Base-by-base conservation (phyloP, 64 coral and sea anemone genomes). In the Exaiptasia diaphana region DNA sequence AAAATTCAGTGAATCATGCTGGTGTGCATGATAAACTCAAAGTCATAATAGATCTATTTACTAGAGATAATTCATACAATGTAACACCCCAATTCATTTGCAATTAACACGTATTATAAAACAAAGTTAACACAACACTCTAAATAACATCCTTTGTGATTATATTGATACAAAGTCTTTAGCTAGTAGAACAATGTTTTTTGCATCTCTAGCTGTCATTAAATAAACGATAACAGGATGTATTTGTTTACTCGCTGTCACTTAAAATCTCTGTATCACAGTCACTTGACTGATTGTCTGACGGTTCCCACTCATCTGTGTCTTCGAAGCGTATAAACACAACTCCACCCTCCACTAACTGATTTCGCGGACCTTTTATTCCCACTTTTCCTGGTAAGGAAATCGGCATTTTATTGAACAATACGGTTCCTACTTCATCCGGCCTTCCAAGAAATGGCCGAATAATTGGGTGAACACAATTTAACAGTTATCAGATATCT, bases 171-270 rank as follows among this genome's bases (percentile, higher is more conserved):
- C 53, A 46, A 46, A 46, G 43, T 46, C 43, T 46, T 46, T 8
- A 46, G 15, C 43, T 46, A 46, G 43, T 46, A 46, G 5, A 46
- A 46, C 43, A 46, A 46, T 46, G 43, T 46, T 46, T 46, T 46
- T 46, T 46, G 15, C 43, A 46, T 46, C 15, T 46, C 43, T 46
- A 46, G 43, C 15, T 46, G 43, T 46, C 43, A 46, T 46, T 46
- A 46, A 46, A 46, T 46, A 46, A 46, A 46, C 43, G 15, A 46
- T 46, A 46, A 46, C 43, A 46, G 43, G 53, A 60, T 60, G 56
- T 60, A 60, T 60, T 60, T 60, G 56, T 60, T 60, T 60, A 60
- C 56, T 60, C 25, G 56, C 56, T 60, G n/a, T 60, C 56, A 60
- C 56, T 60, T 60, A 60, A 60, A 60, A 60, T 60, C 56, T 24